phyloP scores from a whole-genome alignment of 1,140 invertebrate genomes.

The Paramacrobiotus metropolitanus region DNA sequence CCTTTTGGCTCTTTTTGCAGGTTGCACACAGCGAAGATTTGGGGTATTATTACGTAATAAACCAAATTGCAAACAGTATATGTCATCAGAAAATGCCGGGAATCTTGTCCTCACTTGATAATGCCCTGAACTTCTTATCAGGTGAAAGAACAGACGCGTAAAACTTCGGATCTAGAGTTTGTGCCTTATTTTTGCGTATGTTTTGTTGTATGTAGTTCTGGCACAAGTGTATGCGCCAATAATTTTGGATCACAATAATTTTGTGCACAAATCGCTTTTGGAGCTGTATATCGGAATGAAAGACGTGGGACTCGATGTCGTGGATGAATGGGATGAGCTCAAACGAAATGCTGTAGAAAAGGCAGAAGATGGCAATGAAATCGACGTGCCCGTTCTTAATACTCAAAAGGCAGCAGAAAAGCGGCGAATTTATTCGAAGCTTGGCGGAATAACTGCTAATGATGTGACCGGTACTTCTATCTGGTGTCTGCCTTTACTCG shows the following conservation, averaged over 20 bases:
- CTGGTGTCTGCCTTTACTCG: not conserved
- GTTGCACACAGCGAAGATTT: no score
- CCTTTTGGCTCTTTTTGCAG: no score
- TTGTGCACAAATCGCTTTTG: not conserved
- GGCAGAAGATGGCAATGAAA: not conserved
- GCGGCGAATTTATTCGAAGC: not conserved
- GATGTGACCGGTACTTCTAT: not conserved
- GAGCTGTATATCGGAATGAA: not conserved
- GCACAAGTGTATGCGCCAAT: not conserved
- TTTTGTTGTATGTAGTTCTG: not conserved
- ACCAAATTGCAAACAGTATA: not conserved
- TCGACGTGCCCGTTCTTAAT: not conserved
- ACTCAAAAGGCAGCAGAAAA: not conserved
- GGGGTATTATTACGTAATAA: not conserved
- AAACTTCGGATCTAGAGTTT: not conserved
- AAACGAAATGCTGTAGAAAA: not conserved
- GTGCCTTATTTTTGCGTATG: not conserved
- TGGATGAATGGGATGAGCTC: not conserved
- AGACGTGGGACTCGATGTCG: not conserved
- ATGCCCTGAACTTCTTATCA: not conserved
- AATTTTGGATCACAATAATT: not conserved
- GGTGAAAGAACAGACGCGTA: not conserved
- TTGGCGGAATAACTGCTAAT: not conserved
- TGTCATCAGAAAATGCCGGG: not conserved
- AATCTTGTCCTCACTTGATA: not conserved